phyloP scores from a whole-genome alignment of 2,888 invertebrate species.

The Aquatica leii region DNA sequence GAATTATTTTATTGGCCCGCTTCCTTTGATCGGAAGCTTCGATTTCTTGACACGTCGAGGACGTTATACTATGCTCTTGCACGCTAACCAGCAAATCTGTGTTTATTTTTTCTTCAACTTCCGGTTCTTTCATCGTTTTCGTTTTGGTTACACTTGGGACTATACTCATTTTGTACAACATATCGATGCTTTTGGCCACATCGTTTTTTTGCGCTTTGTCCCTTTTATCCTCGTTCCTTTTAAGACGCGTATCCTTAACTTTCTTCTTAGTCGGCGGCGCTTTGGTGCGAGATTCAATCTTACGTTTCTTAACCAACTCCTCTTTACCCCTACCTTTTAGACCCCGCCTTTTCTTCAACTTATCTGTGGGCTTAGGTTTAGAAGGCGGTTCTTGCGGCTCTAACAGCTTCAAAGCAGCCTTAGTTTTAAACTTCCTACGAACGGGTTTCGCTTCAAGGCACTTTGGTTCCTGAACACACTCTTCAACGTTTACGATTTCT shows the following conservation, averaged over 20 bases:
- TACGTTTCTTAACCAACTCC: too few species aligned
- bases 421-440: slow-evolving; percentile 23
- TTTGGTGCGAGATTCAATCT: too few species aligned
- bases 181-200: too few species aligned
- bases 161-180: slow-evolving; percentile 4
- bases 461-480: too few species aligned
- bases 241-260: too few species aligned
- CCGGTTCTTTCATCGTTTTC: neutral
- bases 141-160: neutral
- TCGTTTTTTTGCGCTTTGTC: too few species aligned
- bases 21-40: slow-evolving; percentile 13
- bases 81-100: slow-evolving; percentile 16
- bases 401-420: slow-evolving; percentile 29
- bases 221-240: too few species aligned
- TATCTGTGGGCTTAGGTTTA: too few species aligned
- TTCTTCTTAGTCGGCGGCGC: too few species aligned
- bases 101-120: neutral
- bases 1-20: slow-evolving; percentile 10
- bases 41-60: slow-evolving; percentile 28
- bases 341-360: too few species aligned
- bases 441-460: neutral
- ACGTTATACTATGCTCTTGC: slow-evolving; percentile 33
- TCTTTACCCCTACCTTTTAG: neutral
- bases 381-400: neutral
- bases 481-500: neutral